A percentile compares a stretch with the other conserved stretches of the same genome.
phyloP scores from a whole-genome alignment of 2,113 vertebrate genomes.

The Ancistrus triradiatus region DNA sequence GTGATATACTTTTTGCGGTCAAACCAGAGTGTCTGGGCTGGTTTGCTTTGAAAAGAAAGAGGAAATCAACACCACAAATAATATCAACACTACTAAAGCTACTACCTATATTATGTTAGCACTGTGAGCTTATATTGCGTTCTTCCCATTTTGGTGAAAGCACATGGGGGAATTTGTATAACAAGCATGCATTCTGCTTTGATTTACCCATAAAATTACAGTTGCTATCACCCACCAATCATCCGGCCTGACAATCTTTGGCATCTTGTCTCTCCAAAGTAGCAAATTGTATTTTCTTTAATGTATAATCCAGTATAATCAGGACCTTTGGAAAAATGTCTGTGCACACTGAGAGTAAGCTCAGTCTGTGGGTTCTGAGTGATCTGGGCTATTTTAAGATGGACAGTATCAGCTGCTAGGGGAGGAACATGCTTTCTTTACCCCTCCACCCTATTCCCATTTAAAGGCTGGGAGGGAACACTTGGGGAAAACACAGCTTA shows the following conservation, averaged over 20 bases:
- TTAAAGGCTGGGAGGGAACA: slow-evolving; percentile 54
- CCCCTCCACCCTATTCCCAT: slow-evolving; percentile 41
- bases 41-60: slow-evolving; percentile 67
- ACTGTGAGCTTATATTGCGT: not conserved
- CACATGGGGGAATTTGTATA: slow-evolving; percentile 29
- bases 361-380: slow-evolving; percentile 9
- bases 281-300: not conserved
- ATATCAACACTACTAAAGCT: no score
- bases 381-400: slow-evolving; percentile 62
- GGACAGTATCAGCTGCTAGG: slow-evolving; percentile 67
- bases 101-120: no score
- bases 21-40: slow-evolving; percentile 82
- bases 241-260: slow-evolving; percentile 64
- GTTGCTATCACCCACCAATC: slow-evolving; percentile 55
- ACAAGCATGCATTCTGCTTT: slow-evolving; percentile 25
- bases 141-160: not conserved
- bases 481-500: slow-evolving; percentile 54
- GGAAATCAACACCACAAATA: no score
- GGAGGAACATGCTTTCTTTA: slow-evolving; percentile 29
- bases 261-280: slow-evolving; percentile 49
- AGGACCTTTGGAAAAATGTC: no score
- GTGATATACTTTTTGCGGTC: slow-evolving; percentile 88
- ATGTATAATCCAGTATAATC: slow-evolving; percentile 6
- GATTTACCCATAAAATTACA: not conserved
- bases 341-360: not conserved